Evolutionary conservation across 2,797 vertebrate species (phyloP), one percentile per base, ranked within the genome.

Genomic region (Pangasius krempfi): DNA sequence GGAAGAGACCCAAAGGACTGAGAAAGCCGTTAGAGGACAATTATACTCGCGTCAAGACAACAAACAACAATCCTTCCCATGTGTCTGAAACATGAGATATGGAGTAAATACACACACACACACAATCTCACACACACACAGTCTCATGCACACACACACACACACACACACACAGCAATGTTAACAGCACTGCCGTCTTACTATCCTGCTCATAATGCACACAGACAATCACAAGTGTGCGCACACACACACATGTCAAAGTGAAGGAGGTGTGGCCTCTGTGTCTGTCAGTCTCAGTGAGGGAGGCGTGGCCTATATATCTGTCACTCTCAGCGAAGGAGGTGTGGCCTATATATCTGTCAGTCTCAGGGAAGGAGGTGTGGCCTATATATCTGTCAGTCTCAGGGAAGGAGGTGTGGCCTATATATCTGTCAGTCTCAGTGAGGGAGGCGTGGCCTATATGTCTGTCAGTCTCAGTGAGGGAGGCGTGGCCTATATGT

Each of bases 1-100:
- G 91, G 92, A 93, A 91, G 91, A 92, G 89, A 90, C 94, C 92
- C 94, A 44, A 73, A 94, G 94, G 94, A 95, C n/a, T 56, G 73
- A 89, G 88, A 30, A 56, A 78, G 89, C 90, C 75, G 89, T 64
- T 92, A 89, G 92, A 92, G 89, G 70, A 86, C 92, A 80, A 89
- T 90, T 91, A 90, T 89, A 89, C 22, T 87, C 37, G 37, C 79
- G 44, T 64, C 18, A 81, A 83, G 68, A 50, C 62, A 90, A 89
- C 83, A 82, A 60, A 50, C 62, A 90, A 89, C 83, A 82, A 60
- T n/a, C 13, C n/a, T 58, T 78, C 78, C 84, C 68, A 40, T 44
- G 76, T 87, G 50, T 78, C 9, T 6, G 22, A 66, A 68, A 84
- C 64, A 79, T 56, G 58, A 5, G 62, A 66, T n/a, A 44, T 2